Conservation (phyloP, 2,113 vertebrate species). For the Isurus oxyrinchus region DNA sequence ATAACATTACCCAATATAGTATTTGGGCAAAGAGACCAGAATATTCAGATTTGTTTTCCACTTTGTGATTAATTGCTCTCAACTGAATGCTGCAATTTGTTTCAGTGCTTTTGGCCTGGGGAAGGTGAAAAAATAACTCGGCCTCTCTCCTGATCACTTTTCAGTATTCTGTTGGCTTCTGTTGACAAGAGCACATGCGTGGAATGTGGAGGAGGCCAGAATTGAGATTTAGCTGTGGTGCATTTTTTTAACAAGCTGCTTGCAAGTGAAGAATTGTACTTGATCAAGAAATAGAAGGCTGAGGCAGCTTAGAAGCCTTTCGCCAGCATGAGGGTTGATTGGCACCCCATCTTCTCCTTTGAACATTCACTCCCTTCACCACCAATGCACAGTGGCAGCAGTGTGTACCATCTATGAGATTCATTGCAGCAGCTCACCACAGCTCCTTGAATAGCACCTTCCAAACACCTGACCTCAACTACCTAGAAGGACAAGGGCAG, state of each 20-base stretch:
- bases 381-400: no score
- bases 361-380: no score
- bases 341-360: no score
- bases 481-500: no score
- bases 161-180: not conserved
- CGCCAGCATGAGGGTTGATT: not conserved
- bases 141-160: not conserved
- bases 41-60: not conserved
- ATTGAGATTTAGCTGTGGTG: not conserved
- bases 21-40: not conserved
- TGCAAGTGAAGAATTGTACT: not conserved
- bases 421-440: no score
- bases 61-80: not conserved
- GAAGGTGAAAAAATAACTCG: not conserved
- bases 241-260: not conserved
- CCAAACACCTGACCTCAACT: no score
- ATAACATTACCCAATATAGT: not conserved
- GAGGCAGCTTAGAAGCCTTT: not conserved
- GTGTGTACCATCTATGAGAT: no score
- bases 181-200: not conserved
- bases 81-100: not conserved
- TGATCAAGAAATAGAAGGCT: not conserved
- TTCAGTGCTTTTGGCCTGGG: not conserved
- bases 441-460: no score
- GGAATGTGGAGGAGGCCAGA: not conserved